Evolutionary conservation across 1,140 invertebrate genomes (phyloP), one percentile per base, ranked within the genome.

Genomic region (Carposina sasakii): DNA sequence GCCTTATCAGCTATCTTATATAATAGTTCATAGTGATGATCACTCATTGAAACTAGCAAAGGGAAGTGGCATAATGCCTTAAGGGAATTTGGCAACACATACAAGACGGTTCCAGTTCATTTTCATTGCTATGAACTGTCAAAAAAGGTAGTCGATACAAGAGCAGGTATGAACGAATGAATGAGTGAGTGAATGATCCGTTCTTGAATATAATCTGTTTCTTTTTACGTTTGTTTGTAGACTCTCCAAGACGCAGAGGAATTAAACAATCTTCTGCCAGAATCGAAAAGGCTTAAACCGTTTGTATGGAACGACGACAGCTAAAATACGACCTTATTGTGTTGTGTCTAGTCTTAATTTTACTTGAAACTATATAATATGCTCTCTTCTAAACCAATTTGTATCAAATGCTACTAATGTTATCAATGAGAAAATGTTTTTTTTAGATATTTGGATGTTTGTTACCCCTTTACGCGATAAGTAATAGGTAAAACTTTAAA

Each of bases 221-320:
- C 3, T 24, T 31, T 45, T n/a, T 46, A 16, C 26, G 31, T 54
- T 47, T 56, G 46, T 43, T 71, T 64, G 12, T 91, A 96, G 76
- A 94, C 94, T 5, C 79, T 97, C 0, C 94, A 94, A 65, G 91
- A 91, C 39, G 88, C 97, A 61, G 94, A 97, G 63, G 90, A 90
- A 2, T 85, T 98, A 15, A 98, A 98, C 71, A 91, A 92, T 71
- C 73, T 93, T 28, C 85, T 98, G 23, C 95, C 96, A 4, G 85
- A 92, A 36, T 91, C 94, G 23, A 93, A 96, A 51, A 88, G 94
- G 26, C 71, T 98, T 15, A 94, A 97, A 81, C 93, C 95, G 0
- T 97, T 98, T 79, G 90, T 94, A 8, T 96, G 94, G 95, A n/a
- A n/a, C n/a, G n/a, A n/a, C n/a, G n/a, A n/a, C n/a, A n/a, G n/a